phyloP scores from a whole-genome alignment of 1,140 invertebrate genomes.

The Temnothorax curvispinosus region DNA sequence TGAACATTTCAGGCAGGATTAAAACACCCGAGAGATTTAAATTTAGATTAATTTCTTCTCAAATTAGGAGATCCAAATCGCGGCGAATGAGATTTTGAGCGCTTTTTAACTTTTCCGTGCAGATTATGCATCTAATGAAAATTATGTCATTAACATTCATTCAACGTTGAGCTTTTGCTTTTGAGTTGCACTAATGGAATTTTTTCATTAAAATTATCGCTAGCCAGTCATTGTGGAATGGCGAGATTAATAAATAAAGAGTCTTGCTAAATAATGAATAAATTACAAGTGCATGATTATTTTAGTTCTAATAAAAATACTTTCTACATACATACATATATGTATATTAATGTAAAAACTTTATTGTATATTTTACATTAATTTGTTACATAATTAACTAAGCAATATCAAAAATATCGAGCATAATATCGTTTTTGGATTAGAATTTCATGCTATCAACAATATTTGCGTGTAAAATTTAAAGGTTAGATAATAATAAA shows the following conservation, averaged over 20 bases:
- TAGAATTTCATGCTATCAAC: background rate
- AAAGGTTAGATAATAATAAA: constrained; percentile 35
- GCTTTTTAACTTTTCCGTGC: constrained; percentile 19
- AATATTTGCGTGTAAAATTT: constrained; percentile 21
- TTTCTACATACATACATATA: too few species aligned
- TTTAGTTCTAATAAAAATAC: background rate
- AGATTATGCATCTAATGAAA: constrained; percentile 33
- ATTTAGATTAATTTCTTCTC: constrained; percentile 48
- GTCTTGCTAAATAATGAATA: background rate
- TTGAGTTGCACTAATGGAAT: constrained; percentile 35
- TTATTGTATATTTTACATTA: background rate
- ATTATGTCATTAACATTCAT: constrained; percentile 50
- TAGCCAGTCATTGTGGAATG: background rate
- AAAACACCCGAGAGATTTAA: constrained; percentile 52
- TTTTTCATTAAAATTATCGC: constrained; percentile 10
- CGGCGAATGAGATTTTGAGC: constrained; percentile 38
- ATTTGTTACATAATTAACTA: background rate
- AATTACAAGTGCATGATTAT: background rate
- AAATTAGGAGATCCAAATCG: constrained; percentile 53
- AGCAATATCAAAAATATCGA: background rate
- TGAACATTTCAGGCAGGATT: constrained; percentile 11
- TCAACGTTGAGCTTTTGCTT: constrained; percentile 23
- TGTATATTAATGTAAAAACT: background rate
- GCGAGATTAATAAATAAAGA: constrained; percentile 34
- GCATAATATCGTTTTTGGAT: background rate